These are phyloP conservation scores for Lobophora halterata DNA, from an alignment of 2,888 invertebrate genomes.

Conservation along the genomic window DNA sequence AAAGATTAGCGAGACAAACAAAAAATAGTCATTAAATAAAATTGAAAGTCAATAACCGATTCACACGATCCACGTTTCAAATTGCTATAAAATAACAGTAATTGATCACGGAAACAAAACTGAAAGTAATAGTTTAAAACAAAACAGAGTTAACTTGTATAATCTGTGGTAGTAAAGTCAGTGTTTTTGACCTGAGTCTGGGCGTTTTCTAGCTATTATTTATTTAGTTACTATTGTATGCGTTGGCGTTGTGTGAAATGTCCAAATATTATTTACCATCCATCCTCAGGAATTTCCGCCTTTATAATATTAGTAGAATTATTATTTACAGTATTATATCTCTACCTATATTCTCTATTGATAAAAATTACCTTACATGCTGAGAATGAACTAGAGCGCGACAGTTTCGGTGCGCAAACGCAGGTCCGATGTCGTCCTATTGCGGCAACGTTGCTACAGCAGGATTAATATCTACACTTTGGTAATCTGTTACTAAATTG, in stretches of 20 bases:
- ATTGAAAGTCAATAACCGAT: slow-evolving; percentile 44
- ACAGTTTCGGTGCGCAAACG: slow-evolving; percentile 45
- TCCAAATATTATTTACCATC: no score
- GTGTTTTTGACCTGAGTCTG: no score
- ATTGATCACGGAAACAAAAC: slow-evolving; percentile 41
- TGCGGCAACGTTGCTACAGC: slow-evolving; percentile 53
- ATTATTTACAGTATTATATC: not conserved
- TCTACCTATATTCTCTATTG: slow-evolving; percentile 14
- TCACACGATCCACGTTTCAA: slow-evolving; percentile 27
- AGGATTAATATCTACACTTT: slow-evolving; percentile 67
- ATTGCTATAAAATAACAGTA: slow-evolving; percentile 40
- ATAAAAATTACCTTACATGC: slow-evolving; percentile 16
- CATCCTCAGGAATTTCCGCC: no score
- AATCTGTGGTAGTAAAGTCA: not conserved
- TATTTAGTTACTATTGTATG: no score
- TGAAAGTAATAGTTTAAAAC: slow-evolving; percentile 44
- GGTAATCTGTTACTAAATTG: slow-evolving; percentile 57
- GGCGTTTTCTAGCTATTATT: no score
- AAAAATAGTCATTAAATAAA: slow-evolving; percentile 29
- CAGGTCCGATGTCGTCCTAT: slow-evolving; percentile 50
- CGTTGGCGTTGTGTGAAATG: no score
- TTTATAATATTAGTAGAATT: no score
- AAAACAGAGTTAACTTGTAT: slow-evolving; percentile 33
- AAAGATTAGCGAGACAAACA: no score
- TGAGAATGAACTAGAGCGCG: slow-evolving; percentile 58